phyloP scores from a whole-genome alignment of 2,888 invertebrate genomes.

The Tolmerus cingulatus region DNA sequence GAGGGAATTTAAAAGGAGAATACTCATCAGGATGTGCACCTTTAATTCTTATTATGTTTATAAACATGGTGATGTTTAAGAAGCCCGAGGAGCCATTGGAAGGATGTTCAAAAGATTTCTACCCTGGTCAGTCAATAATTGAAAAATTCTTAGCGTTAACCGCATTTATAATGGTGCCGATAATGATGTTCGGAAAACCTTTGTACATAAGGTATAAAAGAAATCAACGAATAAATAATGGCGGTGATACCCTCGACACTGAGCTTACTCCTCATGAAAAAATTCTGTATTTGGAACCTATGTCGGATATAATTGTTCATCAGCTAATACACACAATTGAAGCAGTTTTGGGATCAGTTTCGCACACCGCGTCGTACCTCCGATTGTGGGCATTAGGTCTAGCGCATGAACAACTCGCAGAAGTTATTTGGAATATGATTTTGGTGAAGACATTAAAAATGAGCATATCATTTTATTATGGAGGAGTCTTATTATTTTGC shows the following conservation, averaged over 20 bases:
- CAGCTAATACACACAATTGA: constrained; percentile 78
- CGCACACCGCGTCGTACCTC: constrained; percentile 97
- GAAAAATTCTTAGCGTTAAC: constrained; percentile 80
- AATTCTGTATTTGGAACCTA: constrained; percentile 70
- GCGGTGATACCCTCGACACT: too few relatives aligned
- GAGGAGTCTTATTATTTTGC: constrained; percentile 78
- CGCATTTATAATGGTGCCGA: constrained; percentile 84
- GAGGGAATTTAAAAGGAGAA: constrained; percentile 61
- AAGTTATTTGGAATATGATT: constrained; percentile 94
- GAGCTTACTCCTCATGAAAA: neutral
- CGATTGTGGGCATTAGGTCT: constrained; percentile 98
- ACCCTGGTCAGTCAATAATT: constrained; percentile 71
- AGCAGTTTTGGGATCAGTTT: constrained; percentile 85
- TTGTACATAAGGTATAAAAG: constrained; percentile 70
- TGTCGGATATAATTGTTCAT: constrained; percentile 81
- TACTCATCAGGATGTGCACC: constrained; percentile 70
- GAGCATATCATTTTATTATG: constrained; percentile 68
- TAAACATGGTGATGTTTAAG: constrained; percentile 79
- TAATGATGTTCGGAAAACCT: constrained; percentile 93
- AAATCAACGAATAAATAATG: constrained; percentile 54
- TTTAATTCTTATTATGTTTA: constrained; percentile 77
- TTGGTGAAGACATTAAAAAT: constrained; percentile 72
- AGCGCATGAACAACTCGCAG: constrained; percentile 91
- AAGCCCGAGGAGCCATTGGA: neutral
- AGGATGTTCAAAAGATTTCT: constrained; percentile 66